Percentiles rank a stretch among this genome's conserved stretches.
Evolutionary conservation across 1,140 invertebrate species (phyloP).

Genomic region (Sipha flava): DNA sequence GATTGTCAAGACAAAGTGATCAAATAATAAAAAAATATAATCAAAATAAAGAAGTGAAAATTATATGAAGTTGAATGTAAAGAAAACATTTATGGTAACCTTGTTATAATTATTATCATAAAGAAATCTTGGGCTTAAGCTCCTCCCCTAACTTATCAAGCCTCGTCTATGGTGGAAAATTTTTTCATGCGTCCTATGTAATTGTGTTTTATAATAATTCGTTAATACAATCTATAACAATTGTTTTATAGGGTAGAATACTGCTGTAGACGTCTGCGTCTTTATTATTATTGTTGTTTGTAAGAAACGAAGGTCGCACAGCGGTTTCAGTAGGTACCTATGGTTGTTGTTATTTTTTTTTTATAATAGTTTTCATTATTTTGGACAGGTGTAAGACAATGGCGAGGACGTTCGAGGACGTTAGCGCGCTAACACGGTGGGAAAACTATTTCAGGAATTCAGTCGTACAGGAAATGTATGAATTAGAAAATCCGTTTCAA

Average conservation of each 20-base stretch:
- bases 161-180: no score
- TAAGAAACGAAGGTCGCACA: conserved; percentile 6
- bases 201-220: no score
- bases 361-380: background rate
- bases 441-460: conserved; percentile 28
- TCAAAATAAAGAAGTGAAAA: no score
- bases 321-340: background rate
- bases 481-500: conserved; percentile 28
- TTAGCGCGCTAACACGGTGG: background rate
- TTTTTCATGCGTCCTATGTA: no score
- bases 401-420: conserved; percentile 29
- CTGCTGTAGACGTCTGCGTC: background rate
- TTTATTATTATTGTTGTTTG: background rate
- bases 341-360: background rate
- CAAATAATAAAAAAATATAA: no score
- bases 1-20: no score
- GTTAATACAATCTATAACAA: no score
- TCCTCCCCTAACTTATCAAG: no score
- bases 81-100: no score
- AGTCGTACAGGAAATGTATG: conserved; percentile 23
- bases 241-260: background rate
- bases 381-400: conserved; percentile 27
- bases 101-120: no score
- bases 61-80: no score
- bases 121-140: no score